Evolutionary conservation across 64 coral and sea anemone genomes (phyloP).

Genomic region (Stichodactyla mertensii): DNA sequence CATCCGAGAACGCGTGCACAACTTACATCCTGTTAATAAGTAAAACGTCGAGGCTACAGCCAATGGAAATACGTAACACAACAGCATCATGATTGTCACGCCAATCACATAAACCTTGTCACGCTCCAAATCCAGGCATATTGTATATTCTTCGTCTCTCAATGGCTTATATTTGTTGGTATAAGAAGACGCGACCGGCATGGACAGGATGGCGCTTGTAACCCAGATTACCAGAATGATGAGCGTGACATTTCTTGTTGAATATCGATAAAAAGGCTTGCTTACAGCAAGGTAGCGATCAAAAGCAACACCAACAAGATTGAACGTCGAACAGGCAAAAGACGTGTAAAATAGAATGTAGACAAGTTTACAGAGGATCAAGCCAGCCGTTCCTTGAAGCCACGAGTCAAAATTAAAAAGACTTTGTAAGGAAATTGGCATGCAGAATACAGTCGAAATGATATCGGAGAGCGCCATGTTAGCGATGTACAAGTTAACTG

Average conservation of each 20-base stretch:
- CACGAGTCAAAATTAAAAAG: slow-evolving; percentile 9
- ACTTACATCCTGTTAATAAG: slow-evolving; percentile 16
- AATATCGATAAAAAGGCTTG: slow-evolving; percentile 26
- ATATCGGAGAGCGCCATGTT: slow-evolving; percentile 47
- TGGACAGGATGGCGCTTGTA: neutral
- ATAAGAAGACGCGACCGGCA: slow-evolving; percentile 17
- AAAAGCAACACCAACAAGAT: slow-evolving; percentile 14
- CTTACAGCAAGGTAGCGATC: slow-evolving; percentile 47
- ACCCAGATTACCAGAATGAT: slow-evolving; percentile 20
- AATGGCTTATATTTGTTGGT: neutral
- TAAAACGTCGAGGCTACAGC: slow-evolving; percentile 26
- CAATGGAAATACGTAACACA: slow-evolving; percentile 28
- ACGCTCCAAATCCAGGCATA: slow-evolving; percentile 9
- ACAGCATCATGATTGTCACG: slow-evolving; percentile 21
- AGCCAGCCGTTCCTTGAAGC: slow-evolving; percentile 15
- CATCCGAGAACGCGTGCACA: slow-evolving; percentile 7
- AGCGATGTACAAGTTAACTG: slow-evolving; percentile 26
- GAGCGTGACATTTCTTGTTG: neutral
- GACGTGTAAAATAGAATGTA: slow-evolving; percentile 9
- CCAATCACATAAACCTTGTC: neutral
- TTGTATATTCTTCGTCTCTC: neutral
- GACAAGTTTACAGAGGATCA: slow-evolving; percentile 28
- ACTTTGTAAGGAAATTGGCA: slow-evolving; percentile 22
- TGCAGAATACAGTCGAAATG: slow-evolving; percentile 4
- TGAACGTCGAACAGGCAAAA: slow-evolving; percentile 19